A percentile compares a stretch with the other conserved stretches of the same genome.
These are phyloP conservation scores for Fratercula arctica DNA, from an alignment of 2,797 vertebrate genomes.

Conservation along the genomic window DNA sequence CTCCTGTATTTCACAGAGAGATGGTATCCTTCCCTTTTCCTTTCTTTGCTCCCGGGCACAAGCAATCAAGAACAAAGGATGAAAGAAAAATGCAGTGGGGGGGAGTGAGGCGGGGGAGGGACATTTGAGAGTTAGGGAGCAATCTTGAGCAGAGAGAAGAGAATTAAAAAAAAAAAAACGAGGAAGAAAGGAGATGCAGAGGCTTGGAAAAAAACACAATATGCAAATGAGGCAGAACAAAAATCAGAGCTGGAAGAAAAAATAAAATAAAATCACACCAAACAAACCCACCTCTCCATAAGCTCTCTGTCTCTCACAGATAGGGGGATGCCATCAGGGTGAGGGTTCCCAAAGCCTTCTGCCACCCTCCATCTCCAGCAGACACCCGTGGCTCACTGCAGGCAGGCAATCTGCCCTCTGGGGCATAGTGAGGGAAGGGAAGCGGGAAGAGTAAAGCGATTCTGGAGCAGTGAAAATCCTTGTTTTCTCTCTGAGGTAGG, in stretches of 20 bases:
- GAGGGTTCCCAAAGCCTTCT: background rate
- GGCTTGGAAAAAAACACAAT: slow-evolving; percentile 32
- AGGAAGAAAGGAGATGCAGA: slow-evolving; percentile 54
- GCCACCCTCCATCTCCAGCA: background rate
- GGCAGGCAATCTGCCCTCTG: slow-evolving; percentile 7
- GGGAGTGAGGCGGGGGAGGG: slow-evolving; percentile 67
- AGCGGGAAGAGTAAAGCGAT: slow-evolving; percentile 5
- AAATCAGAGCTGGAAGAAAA: slow-evolving; percentile 45
- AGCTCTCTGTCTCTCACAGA: background rate
- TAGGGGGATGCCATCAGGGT: background rate
- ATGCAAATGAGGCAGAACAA: slow-evolving; percentile 66
- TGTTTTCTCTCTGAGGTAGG: slow-evolving; percentile 46
- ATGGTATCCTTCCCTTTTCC: slow-evolving; percentile 63
- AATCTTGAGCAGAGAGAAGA: slow-evolving; percentile 60
- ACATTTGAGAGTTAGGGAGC: slow-evolving; percentile 73
- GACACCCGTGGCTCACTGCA: background rate
- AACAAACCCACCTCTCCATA: slow-evolving; percentile 1
- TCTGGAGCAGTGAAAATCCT: slow-evolving; percentile 39
- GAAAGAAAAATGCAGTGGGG: slow-evolving; percentile 70
- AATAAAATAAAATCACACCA: slow-evolving; percentile 22
- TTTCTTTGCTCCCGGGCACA: slow-evolving; percentile 66
- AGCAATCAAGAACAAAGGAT: slow-evolving; percentile 75
- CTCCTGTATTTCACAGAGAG: slow-evolving; percentile 57
- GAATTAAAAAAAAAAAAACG: background rate
- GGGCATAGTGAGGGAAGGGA: background rate